Percentiles rank a stretch among this genome's conserved stretches.
These are phyloP conservation scores for Deilephila porcellus DNA, from an alignment of 2,888 invertebrate species.

Conservation along the genomic window DNA sequence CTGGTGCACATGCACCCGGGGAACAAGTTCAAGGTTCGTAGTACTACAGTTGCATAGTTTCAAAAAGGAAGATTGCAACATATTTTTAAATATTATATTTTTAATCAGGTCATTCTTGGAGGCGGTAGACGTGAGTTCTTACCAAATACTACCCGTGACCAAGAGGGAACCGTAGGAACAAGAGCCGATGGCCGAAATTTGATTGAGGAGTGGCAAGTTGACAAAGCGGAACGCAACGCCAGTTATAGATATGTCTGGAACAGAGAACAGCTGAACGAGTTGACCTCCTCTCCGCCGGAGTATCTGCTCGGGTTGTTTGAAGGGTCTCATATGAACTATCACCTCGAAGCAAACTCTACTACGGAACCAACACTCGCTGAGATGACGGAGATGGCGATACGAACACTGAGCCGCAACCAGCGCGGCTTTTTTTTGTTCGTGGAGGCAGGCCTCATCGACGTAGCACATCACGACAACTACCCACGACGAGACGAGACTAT, in stretches of 20 bases:
- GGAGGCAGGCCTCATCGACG: slow-evolving; percentile 87
- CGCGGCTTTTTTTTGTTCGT: slow-evolving; percentile 91
- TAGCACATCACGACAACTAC: slow-evolving; percentile 85
- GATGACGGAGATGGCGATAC: slow-evolving; percentile 85
- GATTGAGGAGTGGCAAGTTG: slow-evolving; percentile 86
- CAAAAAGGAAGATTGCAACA: background rate
- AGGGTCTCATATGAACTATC: slow-evolving; percentile 86
- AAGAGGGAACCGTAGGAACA: slow-evolving; percentile 71
- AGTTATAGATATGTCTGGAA: slow-evolving; percentile 83
- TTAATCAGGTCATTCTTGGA: slow-evolving; percentile 87
- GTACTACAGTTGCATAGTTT: background rate
- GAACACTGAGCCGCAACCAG: slow-evolving; percentile 85
- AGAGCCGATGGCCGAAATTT: slow-evolving; percentile 86
- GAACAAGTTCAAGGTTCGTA: slow-evolving; percentile 85
- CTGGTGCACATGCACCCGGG: slow-evolving; percentile 87
- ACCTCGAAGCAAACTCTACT: slow-evolving; percentile 78
- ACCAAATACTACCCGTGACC: slow-evolving; percentile 79
- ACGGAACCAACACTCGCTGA: slow-evolving; percentile 85
- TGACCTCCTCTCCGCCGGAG: slow-evolving; percentile 79
- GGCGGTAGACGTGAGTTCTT: slow-evolving; percentile 88
- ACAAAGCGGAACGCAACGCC: slow-evolving; percentile 63
- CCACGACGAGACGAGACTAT: slow-evolving; percentile 87
- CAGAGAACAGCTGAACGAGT: slow-evolving; percentile 80
- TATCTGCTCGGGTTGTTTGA: slow-evolving; percentile 87
- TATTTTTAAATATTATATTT: background rate